Conservation (phyloP, 2,888 invertebrate species). For the Ornithoptera alexandrae region DNA sequence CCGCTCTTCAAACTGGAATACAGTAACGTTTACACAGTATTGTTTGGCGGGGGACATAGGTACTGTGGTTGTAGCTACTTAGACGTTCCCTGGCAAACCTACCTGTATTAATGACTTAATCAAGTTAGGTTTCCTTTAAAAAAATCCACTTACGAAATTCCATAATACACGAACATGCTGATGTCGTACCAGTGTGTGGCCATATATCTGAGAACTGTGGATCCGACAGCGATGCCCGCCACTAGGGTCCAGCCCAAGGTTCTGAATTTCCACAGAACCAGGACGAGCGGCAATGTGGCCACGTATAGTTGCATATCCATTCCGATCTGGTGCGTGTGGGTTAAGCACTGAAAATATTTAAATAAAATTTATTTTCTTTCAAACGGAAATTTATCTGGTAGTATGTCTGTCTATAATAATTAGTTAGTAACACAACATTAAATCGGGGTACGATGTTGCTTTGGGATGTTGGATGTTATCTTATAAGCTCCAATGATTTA, state of each 20-base stretch:
- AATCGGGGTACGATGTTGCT: no score
- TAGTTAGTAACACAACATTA: no score
- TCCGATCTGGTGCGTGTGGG: conserved; percentile 80
- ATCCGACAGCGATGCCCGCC: conserved; percentile 54
- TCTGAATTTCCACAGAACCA: conserved; percentile 66
- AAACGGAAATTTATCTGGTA: no score
- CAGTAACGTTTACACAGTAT: no score
- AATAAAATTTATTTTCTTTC: neutral
- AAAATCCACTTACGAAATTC: conserved; percentile 73
- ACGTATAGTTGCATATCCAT: conserved; percentile 81
- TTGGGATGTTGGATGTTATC: no score
- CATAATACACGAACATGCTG: conserved; percentile 78
- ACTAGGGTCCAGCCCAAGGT: conserved; percentile 61
- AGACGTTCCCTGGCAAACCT: neutral
- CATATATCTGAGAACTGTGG: conserved; percentile 70
- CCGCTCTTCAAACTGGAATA: no score
- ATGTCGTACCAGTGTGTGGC: conserved; percentile 72
- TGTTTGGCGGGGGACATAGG: no score
- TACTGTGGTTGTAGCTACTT: no score
- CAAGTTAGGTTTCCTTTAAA: neutral
- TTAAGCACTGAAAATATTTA: conserved; percentile 69
- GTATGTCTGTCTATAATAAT: no score
- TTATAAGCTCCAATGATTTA: no score
- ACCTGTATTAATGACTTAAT: neutral
- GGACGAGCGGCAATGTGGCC: conserved; percentile 70